Evolutionary conservation across 2,888 invertebrate species (phyloP), one percentile per base, ranked within the genome.

Genomic region (Eupithecia exiguata): DNA sequence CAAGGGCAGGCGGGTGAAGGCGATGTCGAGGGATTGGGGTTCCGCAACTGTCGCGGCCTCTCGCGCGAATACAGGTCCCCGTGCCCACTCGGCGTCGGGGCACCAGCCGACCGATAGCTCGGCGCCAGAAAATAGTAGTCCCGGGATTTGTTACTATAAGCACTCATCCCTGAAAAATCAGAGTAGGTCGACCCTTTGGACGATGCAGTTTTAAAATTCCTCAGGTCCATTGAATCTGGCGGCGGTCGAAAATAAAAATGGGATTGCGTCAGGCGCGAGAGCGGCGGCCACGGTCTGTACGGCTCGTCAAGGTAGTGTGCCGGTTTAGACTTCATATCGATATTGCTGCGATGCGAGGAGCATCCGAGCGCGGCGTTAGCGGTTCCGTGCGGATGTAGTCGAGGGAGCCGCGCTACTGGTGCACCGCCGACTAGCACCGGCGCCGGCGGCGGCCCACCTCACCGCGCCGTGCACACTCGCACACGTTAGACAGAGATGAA

Each of bases 91-190:
- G 90, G 92, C 72, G 84, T 95, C 85, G 85, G 96, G 92, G 83
- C 96, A 92, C 96, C 96, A 88, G 96, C 95, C 2, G 95, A 96
- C 82, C 96, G 92, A 86, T 96, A 97, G 87, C 96, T 95, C 61
- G 97, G 96, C 74, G 97, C 95, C 82, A 97, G 88, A 83, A 96
- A 96, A 87, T 96, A 96, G 84, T 95, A 95, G 80, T 95, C 89
- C 79, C 93, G 82, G 79, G 93, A 90, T 89, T 94, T 92, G 81
- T 93, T 86, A 88, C 93, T 84, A 90, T 94, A 87, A 81, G 91
- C 93, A 86, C 95, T 93, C 92, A 95, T 89, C 79, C 90, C 88
- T 82, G 93, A 92, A 88, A 95, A 85, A 91, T 95, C 88, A 81
- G 92, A 92, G 89, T 93, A 95, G 83, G 93, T 86, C 80, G 95